Evolutionary conservation across 2,888 invertebrate genomes (phyloP).

Genomic region (Nomada flava): DNA sequence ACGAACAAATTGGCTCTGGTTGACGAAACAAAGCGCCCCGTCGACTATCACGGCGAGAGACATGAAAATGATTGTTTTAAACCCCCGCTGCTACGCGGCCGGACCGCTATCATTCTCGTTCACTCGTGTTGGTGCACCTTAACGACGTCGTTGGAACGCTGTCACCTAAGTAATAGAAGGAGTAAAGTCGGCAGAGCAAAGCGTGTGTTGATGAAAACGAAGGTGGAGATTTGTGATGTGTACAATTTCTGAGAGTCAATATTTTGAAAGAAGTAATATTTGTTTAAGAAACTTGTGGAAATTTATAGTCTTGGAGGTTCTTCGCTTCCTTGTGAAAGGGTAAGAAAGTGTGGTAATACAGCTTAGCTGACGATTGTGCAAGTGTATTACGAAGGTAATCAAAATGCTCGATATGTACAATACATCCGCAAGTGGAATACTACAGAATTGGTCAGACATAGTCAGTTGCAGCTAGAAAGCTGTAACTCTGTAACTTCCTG

Average conservation of each 20-base stretch:
- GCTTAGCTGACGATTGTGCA: neutral
- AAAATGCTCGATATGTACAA: neutral
- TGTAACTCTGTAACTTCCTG: neutral
- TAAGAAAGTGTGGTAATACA: neutral
- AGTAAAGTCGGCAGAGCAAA: slow-evolving; percentile 33
- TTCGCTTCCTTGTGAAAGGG: too few species aligned
- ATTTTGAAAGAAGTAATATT: too few species aligned
- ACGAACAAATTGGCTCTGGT: slow-evolving; percentile 78
- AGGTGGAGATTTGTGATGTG: slow-evolving; percentile 26
- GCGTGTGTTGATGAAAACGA: slow-evolving; percentile 25
- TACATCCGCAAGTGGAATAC: slow-evolving; percentile 17
- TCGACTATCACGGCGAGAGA: slow-evolving; percentile 49
- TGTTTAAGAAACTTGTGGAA: neutral
- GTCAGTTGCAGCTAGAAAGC: neutral
- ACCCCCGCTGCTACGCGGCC: slow-evolving; percentile 68
- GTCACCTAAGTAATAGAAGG: slow-evolving; percentile 44
- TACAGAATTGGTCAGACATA: slow-evolving; percentile 19
- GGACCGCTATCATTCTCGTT: slow-evolving; percentile 58
- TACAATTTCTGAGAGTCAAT: slow-evolving; percentile 3
- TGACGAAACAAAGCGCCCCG: slow-evolving; percentile 77
- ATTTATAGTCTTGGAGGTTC: too few species aligned
- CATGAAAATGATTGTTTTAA: slow-evolving; percentile 64
- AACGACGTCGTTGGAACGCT: slow-evolving; percentile 68
- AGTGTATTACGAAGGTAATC: neutral
- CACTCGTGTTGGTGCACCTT: slow-evolving; percentile 56